Evolutionary conservation across 1,140 invertebrate genomes (phyloP).

Genomic region (Bombus terrestris): DNA sequence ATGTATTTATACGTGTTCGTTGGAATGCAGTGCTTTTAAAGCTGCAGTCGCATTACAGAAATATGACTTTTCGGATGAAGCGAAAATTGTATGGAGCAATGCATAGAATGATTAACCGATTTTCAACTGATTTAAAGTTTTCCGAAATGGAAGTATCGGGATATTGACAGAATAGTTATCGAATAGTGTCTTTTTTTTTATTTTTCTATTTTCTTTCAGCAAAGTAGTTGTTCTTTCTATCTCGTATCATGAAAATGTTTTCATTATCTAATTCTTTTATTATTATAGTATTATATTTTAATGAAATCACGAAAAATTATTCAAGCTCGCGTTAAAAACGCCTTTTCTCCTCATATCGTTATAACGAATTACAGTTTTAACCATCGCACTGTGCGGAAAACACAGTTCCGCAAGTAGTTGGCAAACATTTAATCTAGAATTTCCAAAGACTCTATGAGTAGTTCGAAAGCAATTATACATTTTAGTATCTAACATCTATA

Average conservation of each 20-base stretch:
- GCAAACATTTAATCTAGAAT: neutral
- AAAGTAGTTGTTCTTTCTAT: too few relatives aligned
- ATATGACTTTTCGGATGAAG: neutral
- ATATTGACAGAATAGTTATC: too few relatives aligned
- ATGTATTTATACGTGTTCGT: neutral
- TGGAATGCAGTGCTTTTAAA: neutral
- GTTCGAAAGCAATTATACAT: neutral
- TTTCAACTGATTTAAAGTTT: neutral
- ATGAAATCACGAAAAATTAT: neutral
- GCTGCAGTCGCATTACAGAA: neutral
- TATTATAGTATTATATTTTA: neutral
- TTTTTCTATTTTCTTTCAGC: too few relatives aligned
- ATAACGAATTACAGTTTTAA: neutral
- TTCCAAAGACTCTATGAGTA: neutral
- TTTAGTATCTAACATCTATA: too few relatives aligned
- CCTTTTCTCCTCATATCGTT: neutral
- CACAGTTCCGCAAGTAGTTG: neutral
- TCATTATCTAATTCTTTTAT: neutral
- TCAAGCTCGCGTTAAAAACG: neutral
- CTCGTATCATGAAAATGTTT: too few relatives aligned
- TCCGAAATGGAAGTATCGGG: neutral
- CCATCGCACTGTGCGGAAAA: neutral
- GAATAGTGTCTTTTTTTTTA: too few relatives aligned
- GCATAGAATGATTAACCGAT: neutral
- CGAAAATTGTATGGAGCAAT: neutral